A percentile compares a stretch with the other conserved stretches of the same genome.
phyloP scores from a whole-genome alignment of 92 coral and sea anemone genomes.

The Chrysogorgia sp. region DNA sequence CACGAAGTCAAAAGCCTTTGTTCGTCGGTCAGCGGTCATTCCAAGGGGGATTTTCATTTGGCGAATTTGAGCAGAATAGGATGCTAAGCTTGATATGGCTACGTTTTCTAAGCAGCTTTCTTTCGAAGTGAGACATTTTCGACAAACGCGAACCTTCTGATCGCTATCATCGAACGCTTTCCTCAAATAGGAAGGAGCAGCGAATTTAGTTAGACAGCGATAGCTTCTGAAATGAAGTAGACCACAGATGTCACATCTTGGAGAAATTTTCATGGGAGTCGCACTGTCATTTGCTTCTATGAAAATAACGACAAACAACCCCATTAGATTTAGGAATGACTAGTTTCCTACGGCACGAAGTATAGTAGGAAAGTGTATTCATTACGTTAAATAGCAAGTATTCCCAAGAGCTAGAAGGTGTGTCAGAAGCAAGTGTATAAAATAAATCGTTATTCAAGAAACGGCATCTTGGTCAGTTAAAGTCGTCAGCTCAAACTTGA shows the following conservation, averaged over 20 bases:
- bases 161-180: conserved; percentile 74
- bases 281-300: conserved; percentile 29
- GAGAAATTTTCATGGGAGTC: conserved; percentile 39
- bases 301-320: background rate
- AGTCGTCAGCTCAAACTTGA: no score
- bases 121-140: conserved; percentile 85
- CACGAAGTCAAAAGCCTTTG: conserved; percentile 79
- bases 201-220: conserved; percentile 81
- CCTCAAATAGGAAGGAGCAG: conserved; percentile 82
- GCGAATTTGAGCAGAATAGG: conserved; percentile 75
- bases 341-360: no score
- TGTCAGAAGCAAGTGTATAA: no score
- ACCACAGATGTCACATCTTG: conserved; percentile 93
- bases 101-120: conserved; percentile 91
- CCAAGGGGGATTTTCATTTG: conserved; percentile 95
- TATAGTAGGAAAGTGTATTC: no score
- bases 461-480: no score
- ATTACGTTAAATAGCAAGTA: no score
- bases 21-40: conserved; percentile 73
- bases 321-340: background rate
- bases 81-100: conserved; percentile 77
- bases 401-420: no score
- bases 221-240: conserved; percentile 86
- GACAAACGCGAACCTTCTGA: conserved; percentile 89
- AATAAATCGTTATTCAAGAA: no score